These are phyloP conservation scores for Rhinatrema bivittatum DNA, from an alignment of 2,797 vertebrate genomes.

Conservation along the genomic window DNA sequence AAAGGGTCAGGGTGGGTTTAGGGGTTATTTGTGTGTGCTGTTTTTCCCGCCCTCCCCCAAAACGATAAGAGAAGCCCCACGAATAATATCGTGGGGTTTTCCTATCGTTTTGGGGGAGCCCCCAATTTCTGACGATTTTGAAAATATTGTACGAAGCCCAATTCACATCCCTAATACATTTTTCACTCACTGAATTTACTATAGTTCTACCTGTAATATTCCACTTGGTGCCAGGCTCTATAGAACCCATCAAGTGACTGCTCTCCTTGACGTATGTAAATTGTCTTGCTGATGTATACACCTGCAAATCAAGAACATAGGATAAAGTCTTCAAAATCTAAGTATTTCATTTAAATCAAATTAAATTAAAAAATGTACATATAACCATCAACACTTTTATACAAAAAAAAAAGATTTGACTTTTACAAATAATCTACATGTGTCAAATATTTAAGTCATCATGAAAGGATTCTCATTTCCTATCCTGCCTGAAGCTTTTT, in stretches of 20 bases:
- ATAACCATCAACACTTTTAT: constrained; percentile 3
- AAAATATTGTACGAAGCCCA: too few relatives aligned
- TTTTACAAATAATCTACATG: constrained; percentile 6
- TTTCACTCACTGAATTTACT: constrained; percentile 49
- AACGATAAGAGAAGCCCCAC: too few relatives aligned
- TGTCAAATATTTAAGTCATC: too few relatives aligned
- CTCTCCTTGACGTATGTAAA: constrained; percentile 94
- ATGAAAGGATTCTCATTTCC: too few relatives aligned
- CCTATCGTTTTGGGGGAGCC: too few relatives aligned
- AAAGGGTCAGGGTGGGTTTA: too few relatives aligned
- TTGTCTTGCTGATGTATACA: constrained; percentile 93
- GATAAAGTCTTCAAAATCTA: not conserved
- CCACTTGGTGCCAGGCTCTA: constrained; percentile 94
- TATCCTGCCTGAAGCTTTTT: too few relatives aligned
- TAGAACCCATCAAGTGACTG: constrained; percentile 96
- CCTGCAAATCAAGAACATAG: constrained; percentile 51
- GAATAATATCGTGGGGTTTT: too few relatives aligned
- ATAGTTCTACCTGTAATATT: constrained; percentile 87
- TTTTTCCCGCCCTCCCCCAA: too few relatives aligned
- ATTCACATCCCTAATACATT: too few relatives aligned
- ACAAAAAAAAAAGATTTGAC: not conserved
- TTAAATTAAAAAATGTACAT: not conserved
- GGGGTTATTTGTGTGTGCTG: too few relatives aligned
- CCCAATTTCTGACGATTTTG: too few relatives aligned
- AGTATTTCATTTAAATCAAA: not conserved